These are phyloP conservation scores for Rhimphoctona megacephalus DNA, from an alignment of 2,888 invertebrate genomes.

Conservation along the genomic window DNA sequence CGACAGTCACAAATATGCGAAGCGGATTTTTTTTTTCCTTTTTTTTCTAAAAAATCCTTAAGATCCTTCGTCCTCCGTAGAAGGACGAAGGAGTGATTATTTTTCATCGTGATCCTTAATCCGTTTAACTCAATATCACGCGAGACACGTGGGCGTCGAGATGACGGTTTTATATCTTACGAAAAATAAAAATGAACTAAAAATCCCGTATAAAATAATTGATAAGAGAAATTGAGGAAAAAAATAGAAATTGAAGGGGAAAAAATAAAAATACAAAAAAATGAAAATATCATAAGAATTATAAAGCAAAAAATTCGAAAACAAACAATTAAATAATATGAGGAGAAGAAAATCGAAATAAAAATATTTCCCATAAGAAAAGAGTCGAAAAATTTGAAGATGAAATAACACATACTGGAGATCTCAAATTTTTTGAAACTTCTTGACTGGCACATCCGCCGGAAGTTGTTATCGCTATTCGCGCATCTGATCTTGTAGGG, in stretches of 20 bases:
- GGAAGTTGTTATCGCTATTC: constrained; percentile 77
- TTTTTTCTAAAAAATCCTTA: constrained; percentile 31
- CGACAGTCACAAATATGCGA: constrained; percentile 22
- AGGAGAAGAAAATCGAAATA: neutral
- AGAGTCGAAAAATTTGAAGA: constrained; percentile 1
- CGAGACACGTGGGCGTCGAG: constrained; percentile 35
- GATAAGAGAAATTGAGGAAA: neutral
- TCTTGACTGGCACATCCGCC: constrained; percentile 78
- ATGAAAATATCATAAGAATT: neutral
- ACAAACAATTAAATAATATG: neutral
- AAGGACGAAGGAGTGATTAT: constrained; percentile 52
- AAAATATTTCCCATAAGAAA: constrained; percentile 20
- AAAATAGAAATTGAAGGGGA: too few relatives aligned
- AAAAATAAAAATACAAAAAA: neutral
- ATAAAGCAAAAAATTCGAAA: neutral
- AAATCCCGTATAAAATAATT: neutral
- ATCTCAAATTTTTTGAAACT: constrained; percentile 56
- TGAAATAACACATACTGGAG: constrained; percentile 26
- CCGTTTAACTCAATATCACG: constrained; percentile 64
- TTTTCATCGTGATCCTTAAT: constrained; percentile 58
- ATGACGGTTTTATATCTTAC: constrained; percentile 11
- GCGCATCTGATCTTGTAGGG: constrained; percentile 35
- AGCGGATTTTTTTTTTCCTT: neutral
- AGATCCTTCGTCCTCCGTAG: constrained; percentile 12
- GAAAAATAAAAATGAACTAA: neutral